Base-by-base conservation (phyloP, 2,113 vertebrate genomes). In the Bagarius yarrelli region DNA sequence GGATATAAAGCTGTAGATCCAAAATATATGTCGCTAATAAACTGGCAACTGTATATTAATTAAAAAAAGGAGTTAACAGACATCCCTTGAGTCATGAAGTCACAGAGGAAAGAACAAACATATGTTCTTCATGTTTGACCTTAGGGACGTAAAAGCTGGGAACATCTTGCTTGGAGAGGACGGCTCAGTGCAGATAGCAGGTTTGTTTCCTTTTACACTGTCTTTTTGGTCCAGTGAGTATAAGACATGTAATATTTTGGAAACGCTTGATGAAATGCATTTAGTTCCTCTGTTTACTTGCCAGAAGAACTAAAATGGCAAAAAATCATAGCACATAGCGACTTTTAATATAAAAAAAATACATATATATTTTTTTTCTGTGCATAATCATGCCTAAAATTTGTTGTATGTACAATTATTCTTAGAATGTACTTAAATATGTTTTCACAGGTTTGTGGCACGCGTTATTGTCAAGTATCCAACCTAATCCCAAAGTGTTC, bases 161-260 rank as follows among this genome's bases (percentile, higher is more conserved):
- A 99, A 99, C 92, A 99, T 99, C 90, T 95, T 99, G 81, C 91
- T 99, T 87, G 98, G 98, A 87, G 97, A 99, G 87, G 97, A 99
- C 85, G 98, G 98, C 77, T 99, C 97, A 4, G 95, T 99, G 86
- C 98, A 98, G 92, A 99, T 99, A 91, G 98, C 98, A 97, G 98
- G 98, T 99, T 93, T 92, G 90, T 82, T 25, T 34, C 1, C 8
- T n/a, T 19, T 6, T 72, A 16, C n/a, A 6, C 74, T 4, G 8
- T 27, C n/a, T 61, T 66, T 44, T 19, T 44, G 44, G 15, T 30
- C 40, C 59, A 63, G 40, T 21, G 25, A 16, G 6, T 15, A 1
- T 3, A 23, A 4, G 69, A 2, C 19, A 71, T 47, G 16, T 67
- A 70, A 50, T 70, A 50, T 27, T 70, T 70, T n/a, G 3, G 25